phyloP scores from a whole-genome alignment of 2,888 invertebrate species.

The Cacoxenus indagator region DNA sequence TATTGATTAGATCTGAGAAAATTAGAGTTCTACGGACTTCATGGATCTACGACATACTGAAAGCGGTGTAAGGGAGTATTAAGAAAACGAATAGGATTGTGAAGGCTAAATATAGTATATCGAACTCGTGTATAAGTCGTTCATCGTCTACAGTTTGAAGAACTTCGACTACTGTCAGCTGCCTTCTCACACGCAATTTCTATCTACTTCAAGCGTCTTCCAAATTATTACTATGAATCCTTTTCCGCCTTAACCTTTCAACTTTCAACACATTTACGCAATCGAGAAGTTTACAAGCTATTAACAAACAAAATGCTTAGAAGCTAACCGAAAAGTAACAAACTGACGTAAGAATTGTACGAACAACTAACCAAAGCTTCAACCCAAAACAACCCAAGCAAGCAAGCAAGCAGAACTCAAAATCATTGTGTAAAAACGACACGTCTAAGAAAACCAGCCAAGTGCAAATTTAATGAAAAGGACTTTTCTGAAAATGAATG shows the following conservation, averaged over 20 bases:
- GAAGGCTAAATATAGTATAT: too few species aligned
- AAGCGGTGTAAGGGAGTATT: too few species aligned
- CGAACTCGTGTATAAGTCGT: too few species aligned
- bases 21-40: too few species aligned
- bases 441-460: constrained; percentile 2
- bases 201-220: neutral
- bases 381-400: neutral
- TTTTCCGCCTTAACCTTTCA: neutral
- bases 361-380: neutral
- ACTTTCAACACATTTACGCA: constrained; percentile 1
- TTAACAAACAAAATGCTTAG: constrained; percentile 17
- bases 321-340: constrained; percentile 8
- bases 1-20: too few species aligned
- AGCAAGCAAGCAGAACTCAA: neutral
- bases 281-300: constrained; percentile 18
- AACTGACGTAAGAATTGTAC: neutral
- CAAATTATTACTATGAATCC: neutral
- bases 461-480: constrained; percentile 12
- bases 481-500: neutral
- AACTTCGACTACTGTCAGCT: too few species aligned
- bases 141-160: too few species aligned
- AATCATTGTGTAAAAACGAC: neutral
- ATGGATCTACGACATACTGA: too few species aligned
- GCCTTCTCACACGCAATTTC: neutral
- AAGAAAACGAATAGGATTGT: too few species aligned